These are phyloP conservation scores for Cerastis leucographa DNA, from an alignment of 2,888 invertebrate genomes.

Conservation along the genomic window DNA sequence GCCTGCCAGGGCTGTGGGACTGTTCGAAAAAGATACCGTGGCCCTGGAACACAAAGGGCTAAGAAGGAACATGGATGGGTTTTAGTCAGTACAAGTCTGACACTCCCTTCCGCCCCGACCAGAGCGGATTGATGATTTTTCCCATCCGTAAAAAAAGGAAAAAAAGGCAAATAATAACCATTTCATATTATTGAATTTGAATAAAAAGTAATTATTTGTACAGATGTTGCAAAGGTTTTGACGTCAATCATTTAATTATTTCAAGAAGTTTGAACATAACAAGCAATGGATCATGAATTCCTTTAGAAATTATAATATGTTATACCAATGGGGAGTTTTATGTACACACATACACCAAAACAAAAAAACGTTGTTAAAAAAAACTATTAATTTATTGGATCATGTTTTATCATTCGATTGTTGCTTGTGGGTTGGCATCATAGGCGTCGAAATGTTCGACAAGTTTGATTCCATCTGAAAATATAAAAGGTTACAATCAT, in stretches of 20 bases:
- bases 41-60: too few species aligned
- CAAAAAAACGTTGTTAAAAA: not conserved
- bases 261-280: constrained; percentile 33
- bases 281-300: too few species aligned
- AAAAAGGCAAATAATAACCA: constrained; percentile 5
- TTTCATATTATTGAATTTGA: constrained; percentile 14
- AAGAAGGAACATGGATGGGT: too few species aligned
- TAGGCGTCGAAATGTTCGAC: not conserved
- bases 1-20: too few species aligned
- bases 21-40: too few species aligned
- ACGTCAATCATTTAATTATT: constrained; percentile 18
- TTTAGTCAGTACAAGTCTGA: too few species aligned
- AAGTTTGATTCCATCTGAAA: constrained; percentile 11
- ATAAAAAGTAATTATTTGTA: constrained; percentile 29
- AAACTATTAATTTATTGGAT: not conserved
- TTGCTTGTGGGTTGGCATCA: not conserved
- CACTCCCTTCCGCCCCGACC: too few species aligned
- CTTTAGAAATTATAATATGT: too few species aligned
- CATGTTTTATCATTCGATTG: constrained; percentile 7
- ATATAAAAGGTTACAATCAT: not conserved
- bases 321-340: too few species aligned
- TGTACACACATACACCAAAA: not conserved
- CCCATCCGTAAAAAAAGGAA: too few species aligned
- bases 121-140: too few species aligned
- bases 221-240: constrained; percentile 34